A percentile compares a stretch with the other conserved stretches of the same genome.
These are phyloP conservation scores for Folsomia candida DNA, from an alignment of 2,888 invertebrate species.

Conservation along the genomic window DNA sequence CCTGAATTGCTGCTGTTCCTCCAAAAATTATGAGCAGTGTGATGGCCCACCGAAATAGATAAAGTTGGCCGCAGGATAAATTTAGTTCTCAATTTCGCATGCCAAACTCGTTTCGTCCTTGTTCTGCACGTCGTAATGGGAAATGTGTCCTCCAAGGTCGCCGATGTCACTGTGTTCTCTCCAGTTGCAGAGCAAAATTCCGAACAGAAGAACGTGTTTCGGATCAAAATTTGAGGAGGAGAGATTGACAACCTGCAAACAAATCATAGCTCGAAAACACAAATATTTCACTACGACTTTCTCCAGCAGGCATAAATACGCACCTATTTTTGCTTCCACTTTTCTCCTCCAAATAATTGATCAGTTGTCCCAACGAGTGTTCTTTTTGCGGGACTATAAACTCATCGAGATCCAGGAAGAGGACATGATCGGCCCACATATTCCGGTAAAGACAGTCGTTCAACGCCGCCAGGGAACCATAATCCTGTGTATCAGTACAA, in stretches of 20 bases:
- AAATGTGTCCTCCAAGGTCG: too few species aligned
- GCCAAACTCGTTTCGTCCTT: conserved; percentile 47
- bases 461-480: conserved; percentile 68
- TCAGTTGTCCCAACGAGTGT: not conserved
- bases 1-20: conserved; percentile 24
- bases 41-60: conserved; percentile 86
- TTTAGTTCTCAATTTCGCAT: conserved; percentile 64
- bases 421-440: conserved; percentile 77
- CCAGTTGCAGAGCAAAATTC: conserved; percentile 38
- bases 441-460: conserved; percentile 90
- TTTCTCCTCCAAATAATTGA: not conserved
- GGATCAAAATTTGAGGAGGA: conserved; percentile 33
- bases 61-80: conserved; percentile 79
- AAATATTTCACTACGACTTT: too few species aligned
- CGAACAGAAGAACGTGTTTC: conserved; percentile 48
- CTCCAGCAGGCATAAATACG: not conserved
- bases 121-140: conserved; percentile 33
- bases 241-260: too few species aligned
- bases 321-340: not conserved
- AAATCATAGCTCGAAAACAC: too few species aligned
- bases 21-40: conserved; percentile 63
- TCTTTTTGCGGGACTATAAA: conserved; percentile 66
- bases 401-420: conserved; percentile 85
- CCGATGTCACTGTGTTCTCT: not conserved
- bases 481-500: too few species aligned